Evolutionary conservation across 2,888 invertebrate species (phyloP).

Genomic region (Frankliniella intonsa): DNA sequence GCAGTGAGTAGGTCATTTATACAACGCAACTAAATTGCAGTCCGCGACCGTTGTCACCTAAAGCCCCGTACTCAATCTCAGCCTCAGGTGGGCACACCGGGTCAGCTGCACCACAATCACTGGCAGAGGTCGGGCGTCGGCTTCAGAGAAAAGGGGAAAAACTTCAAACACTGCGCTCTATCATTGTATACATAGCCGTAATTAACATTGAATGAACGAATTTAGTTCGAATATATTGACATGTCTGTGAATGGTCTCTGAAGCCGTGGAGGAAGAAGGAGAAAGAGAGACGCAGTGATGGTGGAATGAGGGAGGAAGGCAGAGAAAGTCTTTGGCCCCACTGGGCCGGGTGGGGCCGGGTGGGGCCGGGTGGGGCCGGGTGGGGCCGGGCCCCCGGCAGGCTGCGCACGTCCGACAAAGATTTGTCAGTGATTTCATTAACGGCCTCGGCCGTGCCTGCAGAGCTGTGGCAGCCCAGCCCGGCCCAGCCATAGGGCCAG

Average conservation of each 20-base stretch:
- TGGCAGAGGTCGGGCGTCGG: too few relatives aligned
- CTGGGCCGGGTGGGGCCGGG: not conserved
- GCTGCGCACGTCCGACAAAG: slow-evolving; percentile 6
- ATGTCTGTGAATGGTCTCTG: too few relatives aligned
- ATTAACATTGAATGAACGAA: too few relatives aligned
- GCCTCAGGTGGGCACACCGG: too few relatives aligned
- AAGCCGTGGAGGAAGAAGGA: not conserved
- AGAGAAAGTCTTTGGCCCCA: not conserved
- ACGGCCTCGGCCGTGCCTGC: not conserved
- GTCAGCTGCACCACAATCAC: not conserved
- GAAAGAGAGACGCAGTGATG: not conserved
- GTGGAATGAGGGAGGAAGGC: not conserved
- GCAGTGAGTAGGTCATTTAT: too few relatives aligned
- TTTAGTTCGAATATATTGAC: too few relatives aligned
- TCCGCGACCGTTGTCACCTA: not conserved
- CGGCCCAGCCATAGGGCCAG: not conserved
- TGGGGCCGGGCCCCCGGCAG: not conserved
- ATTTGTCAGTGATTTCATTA: slow-evolving; percentile 22
- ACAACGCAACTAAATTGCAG: not conserved
- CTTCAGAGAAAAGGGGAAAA: too few relatives aligned
- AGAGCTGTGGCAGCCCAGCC: not conserved
- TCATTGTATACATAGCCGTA: too few relatives aligned
- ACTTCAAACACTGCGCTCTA: too few relatives aligned
- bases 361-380: not conserved
- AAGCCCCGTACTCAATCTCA: not conserved